Base-by-base conservation (phyloP, 2,113 vertebrate species). In the Lophius piscatorius region DNA sequence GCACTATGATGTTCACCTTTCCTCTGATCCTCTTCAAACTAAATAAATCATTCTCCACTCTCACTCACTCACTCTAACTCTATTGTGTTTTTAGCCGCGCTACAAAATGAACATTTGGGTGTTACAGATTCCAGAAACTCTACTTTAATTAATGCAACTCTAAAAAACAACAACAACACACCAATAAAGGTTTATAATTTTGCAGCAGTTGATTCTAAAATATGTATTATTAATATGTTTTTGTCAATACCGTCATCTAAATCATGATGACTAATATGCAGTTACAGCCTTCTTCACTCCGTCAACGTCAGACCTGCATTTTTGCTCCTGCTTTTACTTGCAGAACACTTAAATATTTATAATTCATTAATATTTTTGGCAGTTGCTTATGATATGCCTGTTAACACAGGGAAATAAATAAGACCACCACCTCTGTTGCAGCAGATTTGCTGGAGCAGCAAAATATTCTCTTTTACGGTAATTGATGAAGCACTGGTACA, bases 401-500 rank as follows among this genome's bases (percentile, higher is more conserved):
- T 74, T 80, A 72, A 80, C 45, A 62, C 33, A 16, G 39, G 31
- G 45, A 55, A 78, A 88, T 85, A 83, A 88, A 86, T 82, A 79
- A 79, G 28, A 50, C 50, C 52, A 31, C 54, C 4, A 6, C 38
- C 54, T 62, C 50, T 35, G 56, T 74, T 45, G 33, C 35, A 1
- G 50, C 70, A 78, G 70, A 70, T 84, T 76, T 90, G 87, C 88
- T 82, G 58, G 69, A 47, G 49, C 80, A 83, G 88, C 80, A 23
- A 84, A 87, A 87, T 76, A 61, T 49, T 56, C 17, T 2, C 50
- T 81, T 87, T 88, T 87, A 83, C 56, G 6, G 72, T 88, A 87
- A 87, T 85, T 90, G 88, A 88, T 88, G 77, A 80, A 85, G 80
- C 72, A 63, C 62, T 35, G 4, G 36, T 48, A 75, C 77, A 63